phyloP scores from a whole-genome alignment of 30 jellyfish, hydroid and myxozoan genomes.

The Cassiopea xamachana region DNA sequence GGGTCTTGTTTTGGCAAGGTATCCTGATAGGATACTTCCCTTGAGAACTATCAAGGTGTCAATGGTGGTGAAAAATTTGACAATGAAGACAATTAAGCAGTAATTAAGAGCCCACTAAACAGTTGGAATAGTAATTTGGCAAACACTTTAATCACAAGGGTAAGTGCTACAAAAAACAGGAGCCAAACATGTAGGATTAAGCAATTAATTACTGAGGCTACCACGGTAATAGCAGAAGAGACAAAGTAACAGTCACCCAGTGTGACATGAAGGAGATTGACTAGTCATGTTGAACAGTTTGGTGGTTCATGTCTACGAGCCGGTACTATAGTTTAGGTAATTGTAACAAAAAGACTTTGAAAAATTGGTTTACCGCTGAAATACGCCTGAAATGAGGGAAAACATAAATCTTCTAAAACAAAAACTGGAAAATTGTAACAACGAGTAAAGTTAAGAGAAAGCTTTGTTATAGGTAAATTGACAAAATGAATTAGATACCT shows the following conservation, averaged over 20 bases:
- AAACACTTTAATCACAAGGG: neutral
- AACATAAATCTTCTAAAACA: too few species aligned
- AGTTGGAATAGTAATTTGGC: constrained; percentile 7
- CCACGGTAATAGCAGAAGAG: too few species aligned
- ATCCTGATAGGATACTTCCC: neutral
- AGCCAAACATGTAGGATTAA: too few species aligned
- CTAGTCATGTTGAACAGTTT: neutral
- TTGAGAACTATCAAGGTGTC: constrained; percentile 30
- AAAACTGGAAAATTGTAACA: too few species aligned
- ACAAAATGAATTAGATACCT: neutral
- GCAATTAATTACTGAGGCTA: too few species aligned
- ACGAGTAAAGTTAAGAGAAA: neutral
- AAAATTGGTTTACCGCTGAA: too few species aligned
- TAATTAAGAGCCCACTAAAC: constrained; percentile 1
- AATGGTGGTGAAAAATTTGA: constrained; percentile 7
- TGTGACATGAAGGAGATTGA: neutral
- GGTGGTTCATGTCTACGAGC: neutral
- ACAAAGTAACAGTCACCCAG: too few species aligned
- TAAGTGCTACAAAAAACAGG: neutral
- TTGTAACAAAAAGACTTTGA: too few species aligned
- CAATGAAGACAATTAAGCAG: constrained; percentile 35
- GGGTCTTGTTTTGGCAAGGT: constrained; percentile 1
- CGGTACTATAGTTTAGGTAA: too few species aligned
- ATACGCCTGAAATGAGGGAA: too few species aligned
- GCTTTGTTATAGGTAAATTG: neutral